Evolutionary conservation across 2,888 invertebrate species (phyloP), one percentile per base, ranked within the genome.

Genomic region (Chymomyza procnemis): DNA sequence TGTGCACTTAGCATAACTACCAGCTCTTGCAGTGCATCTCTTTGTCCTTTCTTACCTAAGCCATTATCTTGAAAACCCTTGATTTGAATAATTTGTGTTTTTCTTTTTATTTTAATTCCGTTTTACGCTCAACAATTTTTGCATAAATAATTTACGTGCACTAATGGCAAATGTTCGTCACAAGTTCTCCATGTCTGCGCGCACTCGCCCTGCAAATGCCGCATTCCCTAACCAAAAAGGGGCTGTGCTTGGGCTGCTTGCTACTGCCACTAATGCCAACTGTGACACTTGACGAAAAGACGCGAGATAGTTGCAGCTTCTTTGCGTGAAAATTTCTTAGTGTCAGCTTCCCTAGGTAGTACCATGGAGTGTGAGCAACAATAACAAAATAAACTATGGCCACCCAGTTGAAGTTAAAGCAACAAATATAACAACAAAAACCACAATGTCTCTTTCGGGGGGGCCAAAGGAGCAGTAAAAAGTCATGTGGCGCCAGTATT

Each of bases 81-180:
- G 34, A 41, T 41, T 41, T 12, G 12, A 41, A 41, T 22, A 8
- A 54, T 6, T 55, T 55, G 34, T 21, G 14, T 57, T 16, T 57
- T 57, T 14, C 14, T n/a, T 57, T 26, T 57, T 57, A 21, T 34
- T 56, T 34, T 34, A 8, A n/a, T 19, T 41, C 16, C 58, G 34
- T 34, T 41, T 61, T 54, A 12, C 21, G 14, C 48, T 34, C 58
- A 26, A 54, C 12, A 30, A 46, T 61, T 57, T 66, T 63, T 68
- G 68, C 68, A 73, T 73, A 73, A 70, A 73, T 73, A 68, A 73
- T 68, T 64, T 66, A 66, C 62, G 56, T 65, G 63, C 73, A 57
- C 64, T 73, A 73, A 73, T 73, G 73, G 69, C 50, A 52, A 61
- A 57, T 61, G 61, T 26, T 26, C 14, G 56, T 56, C 56, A 26